Conservation (phyloP, 2,113 vertebrate species). For the Camelus bactrianus region DNA sequence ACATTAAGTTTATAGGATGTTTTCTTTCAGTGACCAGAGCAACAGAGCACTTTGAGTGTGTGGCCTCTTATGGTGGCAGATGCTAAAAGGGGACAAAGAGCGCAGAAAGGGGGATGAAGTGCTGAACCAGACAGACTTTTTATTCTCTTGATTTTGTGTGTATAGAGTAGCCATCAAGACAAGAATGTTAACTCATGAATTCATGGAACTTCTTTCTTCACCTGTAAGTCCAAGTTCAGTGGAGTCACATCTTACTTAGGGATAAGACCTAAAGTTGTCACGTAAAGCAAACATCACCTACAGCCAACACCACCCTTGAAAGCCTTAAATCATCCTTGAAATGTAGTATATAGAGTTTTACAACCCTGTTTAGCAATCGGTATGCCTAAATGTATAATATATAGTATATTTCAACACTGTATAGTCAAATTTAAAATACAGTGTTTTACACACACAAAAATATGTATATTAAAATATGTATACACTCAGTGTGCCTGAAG, state of each 20-base stretch:
- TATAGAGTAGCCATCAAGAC: neutral
- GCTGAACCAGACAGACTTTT: neutral
- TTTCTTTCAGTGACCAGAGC: neutral
- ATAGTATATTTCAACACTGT: neutral
- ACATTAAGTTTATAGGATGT: neutral
- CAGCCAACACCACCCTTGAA: neutral
- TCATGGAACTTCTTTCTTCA: neutral
- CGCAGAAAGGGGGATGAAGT: neutral
- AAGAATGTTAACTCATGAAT: neutral
- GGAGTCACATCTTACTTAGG: neutral
- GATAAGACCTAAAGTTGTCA: neutral
- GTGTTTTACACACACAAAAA: neutral
- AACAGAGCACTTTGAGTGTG: neutral
- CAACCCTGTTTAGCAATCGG: neutral
- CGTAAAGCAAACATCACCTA: neutral
- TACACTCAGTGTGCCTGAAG: neutral
- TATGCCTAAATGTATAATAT: neutral
- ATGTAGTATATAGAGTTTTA: neutral
- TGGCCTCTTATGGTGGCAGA: neutral
- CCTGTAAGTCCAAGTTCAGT: neutral
- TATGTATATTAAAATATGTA: neutral
- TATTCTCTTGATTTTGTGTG: neutral
- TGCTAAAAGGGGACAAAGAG: neutral
- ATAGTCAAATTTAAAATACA: neutral
- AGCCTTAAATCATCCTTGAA: neutral